phyloP scores from a whole-genome alignment of 1,140 invertebrate species.

The Drosophila funebris region DNA sequence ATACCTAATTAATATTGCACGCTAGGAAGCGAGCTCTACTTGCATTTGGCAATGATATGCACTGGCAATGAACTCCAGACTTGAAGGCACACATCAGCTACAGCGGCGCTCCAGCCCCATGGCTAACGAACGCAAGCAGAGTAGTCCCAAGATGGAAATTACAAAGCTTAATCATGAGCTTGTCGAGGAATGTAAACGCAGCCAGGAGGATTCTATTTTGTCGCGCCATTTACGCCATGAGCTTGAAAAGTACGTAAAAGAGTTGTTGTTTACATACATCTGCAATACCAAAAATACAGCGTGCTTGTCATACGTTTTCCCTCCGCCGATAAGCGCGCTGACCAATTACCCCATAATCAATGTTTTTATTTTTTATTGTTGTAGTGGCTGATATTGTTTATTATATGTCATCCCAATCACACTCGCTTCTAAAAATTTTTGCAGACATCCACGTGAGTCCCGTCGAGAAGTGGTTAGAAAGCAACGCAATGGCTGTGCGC shows the following conservation, averaged over 20 bases:
- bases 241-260: conserved; percentile 76
- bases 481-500: conserved; percentile 90
- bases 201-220: conserved; percentile 68
- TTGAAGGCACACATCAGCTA: conserved; percentile 64
- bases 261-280: background rate
- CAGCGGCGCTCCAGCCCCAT: conserved; percentile 52
- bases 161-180: conserved; percentile 73
- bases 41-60: conserved; percentile 67
- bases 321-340: conserved; percentile 27
- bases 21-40: background rate
- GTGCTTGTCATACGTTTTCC: background rate
- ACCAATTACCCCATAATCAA: conserved; percentile 31
- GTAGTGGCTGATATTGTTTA: conserved; percentile 32
- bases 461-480: conserved; percentile 76
- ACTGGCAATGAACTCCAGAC: conserved; percentile 66
- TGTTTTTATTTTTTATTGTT: conserved; percentile 23
- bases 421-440: too few species aligned
- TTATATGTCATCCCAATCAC: background rate
- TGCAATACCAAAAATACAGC: conserved; percentile 1
- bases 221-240: conserved; percentile 72
- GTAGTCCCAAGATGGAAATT: conserved; percentile 67
- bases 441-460: conserved; percentile 64
- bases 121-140: conserved; percentile 69
- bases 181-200: conserved; percentile 74
- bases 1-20: conserved; percentile 55